These are phyloP conservation scores for Harpagifer antarcticus DNA, from an alignment of 2,797 vertebrate genomes.

Conservation along the genomic window DNA sequence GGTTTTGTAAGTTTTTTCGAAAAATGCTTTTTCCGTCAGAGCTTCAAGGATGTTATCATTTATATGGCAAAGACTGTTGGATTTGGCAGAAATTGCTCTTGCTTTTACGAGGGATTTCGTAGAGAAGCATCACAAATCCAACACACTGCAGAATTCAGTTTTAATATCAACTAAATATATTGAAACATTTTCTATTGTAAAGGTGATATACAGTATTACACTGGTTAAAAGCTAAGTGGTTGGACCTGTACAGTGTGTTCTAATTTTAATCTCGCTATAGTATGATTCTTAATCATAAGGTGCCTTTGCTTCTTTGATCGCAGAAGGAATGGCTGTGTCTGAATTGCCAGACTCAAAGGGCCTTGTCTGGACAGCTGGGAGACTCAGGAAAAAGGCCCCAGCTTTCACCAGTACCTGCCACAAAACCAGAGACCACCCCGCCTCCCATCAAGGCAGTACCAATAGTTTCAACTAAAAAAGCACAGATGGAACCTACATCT, in stretches of 20 bases:
- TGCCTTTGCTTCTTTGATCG: constrained; percentile 63
- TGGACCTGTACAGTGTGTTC: neutral
- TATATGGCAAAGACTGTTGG: neutral
- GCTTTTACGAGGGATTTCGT: neutral
- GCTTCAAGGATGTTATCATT: neutral
- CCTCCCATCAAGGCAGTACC: constrained; percentile 16
- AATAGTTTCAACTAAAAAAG: constrained; percentile 27
- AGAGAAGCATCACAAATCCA: neutral
- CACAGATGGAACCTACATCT: constrained; percentile 42
- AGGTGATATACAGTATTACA: neutral
- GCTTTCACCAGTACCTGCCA: constrained; percentile 55
- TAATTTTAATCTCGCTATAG: neutral
- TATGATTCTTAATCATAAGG: constrained; percentile 30
- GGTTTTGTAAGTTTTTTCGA: neutral
- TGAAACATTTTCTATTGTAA: neutral
- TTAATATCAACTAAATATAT: neutral
- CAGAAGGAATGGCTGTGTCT: constrained; percentile 99
- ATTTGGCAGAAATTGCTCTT: neutral
- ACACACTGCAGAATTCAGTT: neutral
- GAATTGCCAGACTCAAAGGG: constrained; percentile 96
- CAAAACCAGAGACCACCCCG: constrained; percentile 37
- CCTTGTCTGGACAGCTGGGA: constrained; percentile 91
- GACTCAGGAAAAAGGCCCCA: constrained; percentile 83
- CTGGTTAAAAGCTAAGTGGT: neutral
- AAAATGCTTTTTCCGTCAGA: neutral